A percentile compares a stretch with the other conserved stretches of the same genome.
Conservation (phyloP, 2,888 invertebrate species). For the Synergus japonicus region DNA sequence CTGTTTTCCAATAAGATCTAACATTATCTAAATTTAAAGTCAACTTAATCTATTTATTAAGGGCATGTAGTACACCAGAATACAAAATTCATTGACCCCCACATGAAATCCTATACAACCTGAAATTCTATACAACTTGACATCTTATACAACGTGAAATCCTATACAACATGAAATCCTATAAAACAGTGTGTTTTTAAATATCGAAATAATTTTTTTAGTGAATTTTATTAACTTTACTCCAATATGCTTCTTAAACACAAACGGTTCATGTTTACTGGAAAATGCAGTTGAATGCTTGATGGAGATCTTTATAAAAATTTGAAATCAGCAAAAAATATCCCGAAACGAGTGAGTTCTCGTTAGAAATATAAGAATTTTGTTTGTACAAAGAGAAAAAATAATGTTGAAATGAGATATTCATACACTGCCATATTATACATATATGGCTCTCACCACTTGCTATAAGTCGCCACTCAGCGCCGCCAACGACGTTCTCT, state of each 20-base stretch:
- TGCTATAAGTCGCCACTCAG: not conserved
- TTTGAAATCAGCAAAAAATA: not conserved
- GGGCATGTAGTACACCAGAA: not conserved
- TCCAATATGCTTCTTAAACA: too few species aligned
- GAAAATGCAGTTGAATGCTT: too few species aligned
- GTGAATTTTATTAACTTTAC: too few species aligned
- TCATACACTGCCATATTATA: not conserved
- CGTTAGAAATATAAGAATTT: not conserved
- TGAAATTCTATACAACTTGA: not conserved
- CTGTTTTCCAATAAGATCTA: too few species aligned
- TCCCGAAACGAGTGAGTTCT: not conserved
- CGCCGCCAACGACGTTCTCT: conserved; percentile 1
- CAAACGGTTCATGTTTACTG: too few species aligned
- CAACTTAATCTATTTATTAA: not conserved
- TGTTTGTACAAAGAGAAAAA: not conserved
- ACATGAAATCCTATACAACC: not conserved
- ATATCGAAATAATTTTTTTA: too few species aligned
- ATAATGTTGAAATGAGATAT: not conserved
- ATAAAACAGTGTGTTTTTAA: too few species aligned
- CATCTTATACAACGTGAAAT: too few species aligned
- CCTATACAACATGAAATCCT: too few species aligned
- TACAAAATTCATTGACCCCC: not conserved
- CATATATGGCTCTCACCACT: not conserved
- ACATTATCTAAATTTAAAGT: too few species aligned
- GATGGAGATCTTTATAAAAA: too few species aligned